Percentiles rank a stretch among this genome's conserved stretches.
Conservation (phyloP, 2,797 vertebrate genomes). For the Xiphorhynchus erythropygius region DNA sequence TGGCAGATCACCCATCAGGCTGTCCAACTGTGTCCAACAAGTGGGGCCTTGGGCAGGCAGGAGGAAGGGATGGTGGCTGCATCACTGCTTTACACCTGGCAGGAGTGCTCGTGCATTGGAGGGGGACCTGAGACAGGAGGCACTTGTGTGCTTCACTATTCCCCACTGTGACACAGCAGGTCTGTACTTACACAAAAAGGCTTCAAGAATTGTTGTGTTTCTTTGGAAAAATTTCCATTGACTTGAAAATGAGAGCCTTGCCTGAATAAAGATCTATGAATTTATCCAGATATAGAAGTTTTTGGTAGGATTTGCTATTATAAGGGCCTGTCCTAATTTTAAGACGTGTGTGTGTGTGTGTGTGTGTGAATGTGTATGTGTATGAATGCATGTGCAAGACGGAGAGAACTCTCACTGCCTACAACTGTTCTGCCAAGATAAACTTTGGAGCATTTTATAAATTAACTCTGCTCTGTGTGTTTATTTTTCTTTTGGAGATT, state of each 20-base stretch:
- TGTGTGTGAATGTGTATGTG: not conserved
- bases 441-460: conserved; percentile 75
- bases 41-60: not conserved
- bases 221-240: not conserved
- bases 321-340: conserved; percentile 11
- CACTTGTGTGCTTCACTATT: not conserved
- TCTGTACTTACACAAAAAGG: not conserved
- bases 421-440: conserved; percentile 69
- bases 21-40: not conserved
- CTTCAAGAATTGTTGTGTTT: not conserved
- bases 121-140: not conserved
- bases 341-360: not conserved
- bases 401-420: conserved; percentile 62
- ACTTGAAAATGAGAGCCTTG: conserved; percentile 1
- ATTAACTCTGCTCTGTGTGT: conserved; percentile 74
- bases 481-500: conserved; percentile 75
- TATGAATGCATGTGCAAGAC: conserved; percentile 4
- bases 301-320: not conserved
- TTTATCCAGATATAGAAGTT: not conserved
- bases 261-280: not conserved
- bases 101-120: not conserved
- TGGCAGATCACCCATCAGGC: not conserved
- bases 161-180: not conserved
- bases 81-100: not conserved
- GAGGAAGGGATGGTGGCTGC: rapidly evolving